phyloP scores from a whole-genome alignment of 2,888 invertebrate genomes.

The Eupithecia dodoneata region DNA sequence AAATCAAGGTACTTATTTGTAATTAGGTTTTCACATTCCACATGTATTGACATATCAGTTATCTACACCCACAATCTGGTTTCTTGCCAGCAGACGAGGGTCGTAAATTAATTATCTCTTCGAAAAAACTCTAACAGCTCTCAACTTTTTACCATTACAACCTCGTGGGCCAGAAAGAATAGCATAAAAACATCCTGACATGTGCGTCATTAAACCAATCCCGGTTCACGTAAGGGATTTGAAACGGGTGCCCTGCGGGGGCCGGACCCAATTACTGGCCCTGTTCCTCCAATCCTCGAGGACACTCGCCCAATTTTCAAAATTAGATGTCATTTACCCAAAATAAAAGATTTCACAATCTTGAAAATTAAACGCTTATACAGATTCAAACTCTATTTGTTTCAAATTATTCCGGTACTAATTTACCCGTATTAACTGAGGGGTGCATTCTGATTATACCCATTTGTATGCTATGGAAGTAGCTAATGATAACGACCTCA shows the following conservation, averaged over 20 bases:
- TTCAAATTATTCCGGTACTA: constrained; percentile 22
- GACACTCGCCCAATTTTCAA: constrained; percentile 28
- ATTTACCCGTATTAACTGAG: constrained; percentile 34
- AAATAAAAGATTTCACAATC: constrained; percentile 22
- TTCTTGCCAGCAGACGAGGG: constrained; percentile 5
- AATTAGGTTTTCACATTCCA: background rate
- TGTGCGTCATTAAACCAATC: constrained; percentile 75
- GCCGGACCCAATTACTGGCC: constrained; percentile 66
- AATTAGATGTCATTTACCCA: constrained; percentile 18
- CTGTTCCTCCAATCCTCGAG: constrained; percentile 56
- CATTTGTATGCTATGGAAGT: constrained; percentile 45
- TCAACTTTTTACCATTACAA: constrained; percentile 31
- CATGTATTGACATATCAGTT: constrained; percentile 1
- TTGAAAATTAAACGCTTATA: constrained; percentile 14
- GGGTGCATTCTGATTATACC: constrained; percentile 44
- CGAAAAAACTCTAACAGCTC: constrained; percentile 14
- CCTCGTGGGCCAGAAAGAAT: constrained; percentile 45
- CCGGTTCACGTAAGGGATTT: constrained; percentile 65
- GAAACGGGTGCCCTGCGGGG: constrained; percentile 69
- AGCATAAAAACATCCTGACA: constrained; percentile 66
- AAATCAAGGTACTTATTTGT: background rate
- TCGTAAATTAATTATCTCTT: constrained; percentile 17
- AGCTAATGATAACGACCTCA: constrained; percentile 41
- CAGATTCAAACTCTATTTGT: constrained; percentile 17
- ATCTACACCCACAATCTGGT: background rate